Conservation (phyloP, 2,888 invertebrate species). For the Camptogramma bilineatum region DNA sequence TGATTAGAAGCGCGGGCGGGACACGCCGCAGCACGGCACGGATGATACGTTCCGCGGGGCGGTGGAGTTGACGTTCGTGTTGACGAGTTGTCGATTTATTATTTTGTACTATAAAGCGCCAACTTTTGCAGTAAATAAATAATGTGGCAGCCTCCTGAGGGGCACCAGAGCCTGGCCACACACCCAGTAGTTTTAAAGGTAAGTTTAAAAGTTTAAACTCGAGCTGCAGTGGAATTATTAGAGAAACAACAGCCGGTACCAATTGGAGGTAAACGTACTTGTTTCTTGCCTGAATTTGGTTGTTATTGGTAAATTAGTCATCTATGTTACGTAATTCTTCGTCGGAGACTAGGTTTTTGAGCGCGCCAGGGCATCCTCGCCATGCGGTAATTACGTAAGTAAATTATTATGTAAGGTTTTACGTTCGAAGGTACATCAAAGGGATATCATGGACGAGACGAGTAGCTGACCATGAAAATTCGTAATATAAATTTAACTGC, state of each 20-base stretch:
- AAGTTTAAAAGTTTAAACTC: constrained; percentile 16
- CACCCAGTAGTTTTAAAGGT: constrained; percentile 21
- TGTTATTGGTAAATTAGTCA: constrained; percentile 39
- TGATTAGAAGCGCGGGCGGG: neutral
- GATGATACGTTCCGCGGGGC: neutral
- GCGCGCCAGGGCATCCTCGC: constrained; percentile 46
- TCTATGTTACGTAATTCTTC: constrained; percentile 50
- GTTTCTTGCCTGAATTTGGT: neutral
- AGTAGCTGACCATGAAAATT: constrained; percentile 9
- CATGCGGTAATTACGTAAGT: constrained; percentile 75
- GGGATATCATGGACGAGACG: neutral
- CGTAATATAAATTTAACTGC: neutral
- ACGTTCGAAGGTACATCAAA: constrained; percentile 28
- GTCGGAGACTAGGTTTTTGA: constrained; percentile 5
- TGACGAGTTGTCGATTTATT: neutral
- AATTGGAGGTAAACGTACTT: constrained; percentile 2
- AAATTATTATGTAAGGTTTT: constrained; percentile 61
- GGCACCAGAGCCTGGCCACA: constrained; percentile 17
- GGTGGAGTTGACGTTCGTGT: neutral
- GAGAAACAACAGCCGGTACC: neutral
- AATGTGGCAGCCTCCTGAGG: constrained; percentile 15
- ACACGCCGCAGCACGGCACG: no score
- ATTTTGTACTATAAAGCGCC: neutral
- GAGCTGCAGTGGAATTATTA: neutral
- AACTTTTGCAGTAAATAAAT: neutral